Evolutionary conservation across 2,113 vertebrate genomes (phyloP).

Genomic region (Poeciliopsis occidentalis): DNA sequence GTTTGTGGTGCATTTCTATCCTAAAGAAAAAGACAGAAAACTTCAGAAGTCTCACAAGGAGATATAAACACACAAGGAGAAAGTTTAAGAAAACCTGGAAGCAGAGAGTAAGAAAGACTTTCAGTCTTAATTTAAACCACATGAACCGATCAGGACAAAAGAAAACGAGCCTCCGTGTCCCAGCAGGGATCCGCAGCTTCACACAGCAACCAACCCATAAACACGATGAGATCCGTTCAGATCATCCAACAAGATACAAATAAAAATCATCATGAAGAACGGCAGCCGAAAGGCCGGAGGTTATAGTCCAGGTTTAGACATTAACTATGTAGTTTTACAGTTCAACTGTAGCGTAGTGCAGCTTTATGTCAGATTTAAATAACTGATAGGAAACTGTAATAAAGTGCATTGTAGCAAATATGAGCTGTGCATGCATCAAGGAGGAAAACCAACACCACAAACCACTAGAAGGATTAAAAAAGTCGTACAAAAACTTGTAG

Average conservation of each 20-base stretch:
- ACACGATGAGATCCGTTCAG: neutral
- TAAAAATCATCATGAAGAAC: neutral
- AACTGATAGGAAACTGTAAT: constrained; percentile 28
- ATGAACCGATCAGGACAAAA: too few species aligned
- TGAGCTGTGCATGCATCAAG: constrained; percentile 39
- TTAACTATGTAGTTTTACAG: neutral
- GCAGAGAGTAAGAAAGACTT: too few species aligned
- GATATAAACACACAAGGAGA: too few species aligned
- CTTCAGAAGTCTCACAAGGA: too few species aligned
- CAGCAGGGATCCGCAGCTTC: too few species aligned
- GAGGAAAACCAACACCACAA: constrained; percentile 33
- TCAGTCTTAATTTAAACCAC: too few species aligned
- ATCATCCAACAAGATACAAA: neutral
- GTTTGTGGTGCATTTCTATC: too few species aligned
- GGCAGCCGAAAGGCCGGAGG: neutral
- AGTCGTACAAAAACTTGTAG: constrained; percentile 58
- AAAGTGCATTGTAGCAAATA: constrained; percentile 54
- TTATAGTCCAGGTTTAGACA: neutral
- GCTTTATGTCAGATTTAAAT: constrained; percentile 48
- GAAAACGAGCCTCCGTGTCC: too few species aligned
- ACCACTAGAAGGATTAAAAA: constrained; percentile 39
- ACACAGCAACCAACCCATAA: too few species aligned
- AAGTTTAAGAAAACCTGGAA: too few species aligned
- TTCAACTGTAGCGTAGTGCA: constrained; percentile 35
- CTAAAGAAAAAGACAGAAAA: too few species aligned